Base-by-base conservation (phyloP, 2,888 invertebrate genomes). In the Auanema freiburgensis region DNA sequence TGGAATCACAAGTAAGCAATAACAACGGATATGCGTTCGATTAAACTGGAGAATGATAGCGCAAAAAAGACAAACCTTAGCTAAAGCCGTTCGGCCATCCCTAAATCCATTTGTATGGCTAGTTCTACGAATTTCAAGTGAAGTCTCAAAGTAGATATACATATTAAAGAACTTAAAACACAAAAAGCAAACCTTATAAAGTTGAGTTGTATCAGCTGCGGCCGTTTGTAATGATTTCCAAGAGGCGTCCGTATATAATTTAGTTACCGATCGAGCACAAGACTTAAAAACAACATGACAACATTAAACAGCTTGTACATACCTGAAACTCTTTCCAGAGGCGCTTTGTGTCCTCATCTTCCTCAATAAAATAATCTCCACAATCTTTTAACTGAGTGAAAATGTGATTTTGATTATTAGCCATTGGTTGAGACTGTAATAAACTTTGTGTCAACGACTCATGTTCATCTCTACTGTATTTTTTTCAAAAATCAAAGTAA, bases 191-290 rank as follows among this genome's bases (percentile, higher is more conserved):
- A 73, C 77, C 67, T 77, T 78, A 62, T 81, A 81, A 24, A 81
- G 65, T 54, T 79, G 80, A 14, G 81, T 81, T 5, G 80, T 79
- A 25, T 74, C 70, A 18, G 76, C 78, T 25, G 81, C 81, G 16
- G 80, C 76, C 10, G 75, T 67, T 57, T 79, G 75, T 21, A 80
- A 67, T 18, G 63, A 74, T 33, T 68, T 61, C 79, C 79, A 80
- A 23, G 69, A 69, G 14, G 71, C 55, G 33, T 75, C 72, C 21
- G 67, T 67, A 59, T 77, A 81, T 24, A 81, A 67, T n/a, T 72
- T 69, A 21, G 79, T 72, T 11, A 80, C 80, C 1, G 67, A 55
- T 51, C 67, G 69, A 42, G 73, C 73, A 53, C 71, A 71, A 56
- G 57, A 56, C 67, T 67, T 44, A 12, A 43, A 50, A 16, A 40